Base-by-base conservation (phyloP, 2,888 invertebrate genomes). In the Drosophila cognata region DNA sequence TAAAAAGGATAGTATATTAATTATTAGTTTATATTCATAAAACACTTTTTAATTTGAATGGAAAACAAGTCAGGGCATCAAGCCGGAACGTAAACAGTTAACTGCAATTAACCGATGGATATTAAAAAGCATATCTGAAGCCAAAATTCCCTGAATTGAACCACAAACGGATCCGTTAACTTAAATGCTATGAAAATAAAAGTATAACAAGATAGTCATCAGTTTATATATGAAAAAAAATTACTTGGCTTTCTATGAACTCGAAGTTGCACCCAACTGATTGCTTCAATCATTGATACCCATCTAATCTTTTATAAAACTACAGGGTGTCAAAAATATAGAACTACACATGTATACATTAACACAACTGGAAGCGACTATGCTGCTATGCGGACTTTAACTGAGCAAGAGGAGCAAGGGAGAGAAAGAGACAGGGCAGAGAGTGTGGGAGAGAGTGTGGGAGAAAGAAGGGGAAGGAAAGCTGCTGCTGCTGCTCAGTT, bases 261-360 rank as follows among this genome's bases (percentile, higher is more conserved):
- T 41, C 2, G 5, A 11, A 10, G 41, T 36, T 7, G 36, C 36
- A 36, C 2, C 6, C 36, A 41, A 46, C 21, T 3, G 21, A 21
- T 13, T 13, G 6, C 13, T 7, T 0, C n/a, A 8, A 33, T 8
- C 13, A 1, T 13, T 21, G 8, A 21, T 21, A 21, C 16, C 38
- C 25, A 29, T 35, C 6, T 33, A 2, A 36, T 1, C 2, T 16
- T 11, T 18, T 13, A 8, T 18, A 2, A 8, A 6, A 0, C 4
- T 33, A 11, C n/a, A 61, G 75, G 41, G 57, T 74, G 57, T 68
- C 6, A 31, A 0, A 35, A 57, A 46, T 46, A n/a, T 36, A 61
- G 21, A 67, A 57, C 57, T 68, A 73, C 68, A 61, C 46, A 57
- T 68, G 73, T 74, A 60, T 67, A 74, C 53, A 68, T 68, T 43